phyloP scores from a whole-genome alignment of 2,888 invertebrate species.

The Smittia sp. region DNA sequence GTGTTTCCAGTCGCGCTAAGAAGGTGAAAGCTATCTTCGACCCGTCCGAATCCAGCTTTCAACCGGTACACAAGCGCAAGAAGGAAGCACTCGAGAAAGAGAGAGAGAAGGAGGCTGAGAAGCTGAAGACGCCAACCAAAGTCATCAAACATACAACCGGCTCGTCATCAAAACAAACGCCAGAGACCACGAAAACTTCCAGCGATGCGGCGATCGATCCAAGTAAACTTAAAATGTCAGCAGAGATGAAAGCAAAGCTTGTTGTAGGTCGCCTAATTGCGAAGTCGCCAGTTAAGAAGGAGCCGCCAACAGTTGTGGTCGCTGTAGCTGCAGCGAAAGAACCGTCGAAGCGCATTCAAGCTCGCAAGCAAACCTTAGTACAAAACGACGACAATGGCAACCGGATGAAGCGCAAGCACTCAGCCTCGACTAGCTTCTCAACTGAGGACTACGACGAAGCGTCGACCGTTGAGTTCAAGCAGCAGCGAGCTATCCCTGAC shows the following conservation, averaged over 20 bases:
- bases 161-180: background rate
- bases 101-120: background rate
- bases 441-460: conserved; percentile 9
- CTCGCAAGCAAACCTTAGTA: background rate
- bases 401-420: background rate
- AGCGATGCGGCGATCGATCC: background rate
- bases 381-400: background rate
- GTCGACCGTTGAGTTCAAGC: background rate
- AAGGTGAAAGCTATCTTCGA: conserved; percentile 83
- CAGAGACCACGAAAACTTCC: too few relatives aligned
- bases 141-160: background rate
- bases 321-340: conserved; percentile 5
- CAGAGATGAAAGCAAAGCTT: background rate
- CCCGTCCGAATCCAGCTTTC: conserved; percentile 77
- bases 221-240: background rate
- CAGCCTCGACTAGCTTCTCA: background rate
- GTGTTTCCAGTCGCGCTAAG: conserved; percentile 48
- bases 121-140: conserved; percentile 2
- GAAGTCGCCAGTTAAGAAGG: background rate
- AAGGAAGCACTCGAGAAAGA: conserved; percentile 17
- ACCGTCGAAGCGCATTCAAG: conserved; percentile 7
- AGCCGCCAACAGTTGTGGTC: background rate
- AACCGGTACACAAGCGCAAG: conserved; percentile 52
- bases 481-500: background rate
- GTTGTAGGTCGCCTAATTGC: too few relatives aligned